Evolutionary conservation across 2,888 invertebrate species (phyloP), one percentile per base, ranked within the genome.

Genomic region (Blastobasis adustella): DNA sequence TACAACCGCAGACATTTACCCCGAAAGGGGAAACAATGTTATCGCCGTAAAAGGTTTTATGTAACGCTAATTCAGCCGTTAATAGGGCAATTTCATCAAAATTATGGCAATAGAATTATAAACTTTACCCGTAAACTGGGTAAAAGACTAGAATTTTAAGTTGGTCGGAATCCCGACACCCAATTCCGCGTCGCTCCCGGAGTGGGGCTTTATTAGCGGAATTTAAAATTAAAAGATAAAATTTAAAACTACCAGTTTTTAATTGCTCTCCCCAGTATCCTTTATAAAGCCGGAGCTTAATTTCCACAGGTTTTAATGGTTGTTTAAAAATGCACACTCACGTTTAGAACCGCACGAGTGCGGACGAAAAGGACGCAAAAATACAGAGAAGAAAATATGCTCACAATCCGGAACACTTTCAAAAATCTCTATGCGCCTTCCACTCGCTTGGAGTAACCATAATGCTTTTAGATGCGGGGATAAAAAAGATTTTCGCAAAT

Each of bases 261-360:
- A 47, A 47, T 47, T 23, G 40, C 47, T 9, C 39, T 40, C 47
- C 40, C 40, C 9, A 40, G 40, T 8, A 23, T 38, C 39, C 9
- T 40, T 23, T 10, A 40, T 8, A 37, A 40, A 40, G 23, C 10
- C 40, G 23, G 23, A 7, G 9, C n/a, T 46, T 45, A 54, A 55
- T 54, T 58, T 49, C 42, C 52, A 52, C 49, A 49, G 47, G 10
- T 23, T 60, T 57, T 58, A 63, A 63, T 56, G 50, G 52, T 48
- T 53, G 54, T 57, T 62, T 56, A 39, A 59, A 60, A 62, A 63
- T 60, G 54, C 59, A 58, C n/a, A 52, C 48, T 46, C 62, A 61
- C 60, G 62, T 50, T 59, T 57, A 51, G 51, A 44, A 54, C 50
- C 43, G 43, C 50, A 55, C 23, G 23, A 23, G 23, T 23, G 23